These are phyloP conservation scores for Pandemis cinnamomeana DNA, from an alignment of 2,888 invertebrate species.

Conservation along the genomic window DNA sequence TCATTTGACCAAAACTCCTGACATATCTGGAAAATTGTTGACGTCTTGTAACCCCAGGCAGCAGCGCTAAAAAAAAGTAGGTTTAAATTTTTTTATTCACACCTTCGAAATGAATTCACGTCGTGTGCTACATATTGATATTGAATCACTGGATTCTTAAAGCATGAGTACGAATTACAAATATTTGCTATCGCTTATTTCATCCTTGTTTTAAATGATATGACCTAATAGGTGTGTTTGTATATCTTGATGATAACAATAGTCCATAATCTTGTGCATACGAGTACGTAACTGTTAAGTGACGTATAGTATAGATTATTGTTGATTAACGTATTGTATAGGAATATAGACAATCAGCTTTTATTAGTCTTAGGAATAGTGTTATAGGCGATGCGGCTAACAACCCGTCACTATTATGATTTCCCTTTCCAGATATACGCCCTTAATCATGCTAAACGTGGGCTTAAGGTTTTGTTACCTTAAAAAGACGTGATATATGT, in stretches of 20 bases:
- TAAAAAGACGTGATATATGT: too few species aligned
- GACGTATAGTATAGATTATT: background rate
- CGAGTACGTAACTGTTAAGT: background rate
- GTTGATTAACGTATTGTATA: background rate
- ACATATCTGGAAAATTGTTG: too few species aligned
- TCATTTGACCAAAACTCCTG: too few species aligned
- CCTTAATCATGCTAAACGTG: too few species aligned
- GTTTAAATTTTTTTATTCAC: background rate
- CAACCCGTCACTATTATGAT: too few species aligned
- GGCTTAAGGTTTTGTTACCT: too few species aligned
- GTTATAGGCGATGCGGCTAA: too few species aligned
- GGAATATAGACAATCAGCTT: too few species aligned
- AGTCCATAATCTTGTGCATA: constrained; percentile 9
- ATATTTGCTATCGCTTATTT: constrained; percentile 25
- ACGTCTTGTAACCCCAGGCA: too few species aligned
- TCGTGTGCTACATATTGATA: background rate
- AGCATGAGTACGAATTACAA: constrained; percentile 20
- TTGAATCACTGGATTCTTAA: constrained; percentile 32
- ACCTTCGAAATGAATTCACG: background rate
- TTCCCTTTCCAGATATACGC: background rate
- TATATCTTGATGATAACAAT: constrained; percentile 33
- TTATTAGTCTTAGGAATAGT: too few species aligned
- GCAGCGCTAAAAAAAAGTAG: background rate
- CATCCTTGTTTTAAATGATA: constrained; percentile 7
- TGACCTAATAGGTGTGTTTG: constrained; percentile 32